Base-by-base conservation (phyloP, 2,888 invertebrate genomes). In the Pegoplata infirma region DNA sequence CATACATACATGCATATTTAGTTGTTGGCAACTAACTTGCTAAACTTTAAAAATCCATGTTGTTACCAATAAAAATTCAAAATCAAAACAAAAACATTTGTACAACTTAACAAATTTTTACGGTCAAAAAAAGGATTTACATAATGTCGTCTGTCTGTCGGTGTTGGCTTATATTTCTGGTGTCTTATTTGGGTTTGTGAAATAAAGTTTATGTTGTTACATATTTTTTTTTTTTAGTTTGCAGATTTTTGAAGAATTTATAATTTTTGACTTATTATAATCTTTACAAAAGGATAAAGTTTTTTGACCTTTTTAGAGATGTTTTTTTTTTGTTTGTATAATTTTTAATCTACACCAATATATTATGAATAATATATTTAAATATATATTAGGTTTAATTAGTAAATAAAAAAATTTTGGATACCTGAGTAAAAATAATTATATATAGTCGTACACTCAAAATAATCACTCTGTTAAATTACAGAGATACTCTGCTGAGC, bases 31-130 rank as follows among this genome's bases (percentile, higher is more conserved):
- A 71, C n/a, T n/a, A n/a, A n/a, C 69, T 53, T 47, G 25, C 51
- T 71, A 19, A 69, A 44, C 51, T 44, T 21, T 0, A 71, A 61
- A n/a, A 72, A 72, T 72, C 55, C 32, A 72, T 72, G 71, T 63
- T 55, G 63, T 63, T 72, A 36, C 21, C 44, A 61, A 40, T 5
- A n/a, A 3, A 40, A n/a, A 40, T 28, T 28, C 36, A 36, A 36
- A n/a, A 71, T 19, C 55, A 63, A 72, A 72, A 21, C 61, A 72
- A 53, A 63, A 28, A 72, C 46, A 47, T 55, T 49, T 46, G n/a
- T 10, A 32, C 32, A 32, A 16, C 46, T 53, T 10, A 10, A 46
- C 46, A 72, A 55, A 53, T 72, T 63, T n/a, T 63, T 72, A 61
- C 51, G 71, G 61, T 61, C 61, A 71, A 61, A 16, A 23, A 46